Conservation (phyloP, 2,113 vertebrate species). For the Leuciscus idus region DNA sequence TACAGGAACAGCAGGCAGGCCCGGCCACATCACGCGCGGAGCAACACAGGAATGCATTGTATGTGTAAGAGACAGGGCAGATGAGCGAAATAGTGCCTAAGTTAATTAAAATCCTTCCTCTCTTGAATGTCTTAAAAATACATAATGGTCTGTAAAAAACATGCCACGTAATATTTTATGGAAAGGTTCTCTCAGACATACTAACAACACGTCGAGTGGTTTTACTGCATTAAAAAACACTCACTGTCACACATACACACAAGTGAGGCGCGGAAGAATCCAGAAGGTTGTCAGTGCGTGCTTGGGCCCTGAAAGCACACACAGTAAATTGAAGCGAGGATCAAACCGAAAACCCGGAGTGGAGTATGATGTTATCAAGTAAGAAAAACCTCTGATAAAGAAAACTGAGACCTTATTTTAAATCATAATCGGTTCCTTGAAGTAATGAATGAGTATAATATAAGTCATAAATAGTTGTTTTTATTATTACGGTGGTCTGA, state of each 20-base stretch:
- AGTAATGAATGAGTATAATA: background rate
- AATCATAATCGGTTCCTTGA: background rate
- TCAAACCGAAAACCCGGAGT: constrained; percentile 68
- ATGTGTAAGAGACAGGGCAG: constrained; percentile 79
- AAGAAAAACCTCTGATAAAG: constrained; percentile 15
- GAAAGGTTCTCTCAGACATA: background rate
- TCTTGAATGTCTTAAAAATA: background rate
- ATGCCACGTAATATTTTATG: constrained; percentile 40
- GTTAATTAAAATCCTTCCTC: constrained; percentile 64
- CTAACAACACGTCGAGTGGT: constrained; percentile 38
- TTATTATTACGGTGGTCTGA: background rate
- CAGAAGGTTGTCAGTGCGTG: constrained; percentile 76
- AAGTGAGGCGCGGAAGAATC: constrained; percentile 78
- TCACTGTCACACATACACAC: constrained; percentile 70
- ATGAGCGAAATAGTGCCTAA: constrained; percentile 76
- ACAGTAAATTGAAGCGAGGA: constrained; percentile 80
- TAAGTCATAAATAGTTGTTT: background rate
- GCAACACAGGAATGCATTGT: constrained; percentile 84
- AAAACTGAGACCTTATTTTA: background rate
- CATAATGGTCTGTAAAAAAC: constrained; percentile 37
- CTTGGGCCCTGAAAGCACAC: constrained; percentile 77
- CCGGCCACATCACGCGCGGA: constrained; percentile 79
- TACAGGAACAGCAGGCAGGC: constrained; percentile 84
- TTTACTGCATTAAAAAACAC: constrained; percentile 64
- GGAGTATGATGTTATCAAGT: constrained; percentile 67